Base-by-base conservation (phyloP, 2,113 vertebrate species). In the Poecilia latipinna region DNA sequence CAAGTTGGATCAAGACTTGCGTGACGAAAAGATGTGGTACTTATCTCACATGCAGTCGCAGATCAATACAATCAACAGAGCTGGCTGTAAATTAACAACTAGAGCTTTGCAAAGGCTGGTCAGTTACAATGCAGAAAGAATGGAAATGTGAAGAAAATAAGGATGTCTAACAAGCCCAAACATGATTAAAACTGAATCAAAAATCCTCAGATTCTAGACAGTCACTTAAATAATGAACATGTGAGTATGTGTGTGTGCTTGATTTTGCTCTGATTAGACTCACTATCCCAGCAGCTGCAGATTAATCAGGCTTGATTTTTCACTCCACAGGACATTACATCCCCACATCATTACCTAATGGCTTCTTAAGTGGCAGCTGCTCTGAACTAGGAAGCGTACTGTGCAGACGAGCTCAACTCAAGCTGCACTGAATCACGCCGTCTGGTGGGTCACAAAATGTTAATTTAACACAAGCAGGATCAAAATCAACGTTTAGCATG, bases 301-400 rank as follows among this genome's bases (percentile, higher is more conserved):
- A 74, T 61, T 24, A 12, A 1, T 7, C 39, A 26, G 26, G 39
- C 62, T 73, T 74, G 71, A 82, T 80, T 80, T 74, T 74, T 81
- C 12, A 61, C 65, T 62, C 83, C 61, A 64, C 69, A 77, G 2
- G 70, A 74, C 67, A 57, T 33, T 61, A 54, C 70, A 66, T 67
- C 77, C 12, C 74, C 35, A 62, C 35, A 62, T 75, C 75, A 76
- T 79, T 77, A 70, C 57, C 74, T 74, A 81, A 86, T 74, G 65
- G 80, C 70, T 82, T 72, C 78, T 77, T 77, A 77, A 84, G 80
- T 60, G 70, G 78, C 85, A 88, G 80, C 84, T 87, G 77, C 77
- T 83, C 69, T 37, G 63, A 70, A 70, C 39, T 66, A 65, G 63
- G 83, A 79, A 80, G 68, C 81, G 79, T 28, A 78, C 72, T 73